Evolutionary conservation across 2,888 invertebrate species (phyloP), one percentile per base, ranked within the genome.

Genomic region (Drosophila infuscata): DNA sequence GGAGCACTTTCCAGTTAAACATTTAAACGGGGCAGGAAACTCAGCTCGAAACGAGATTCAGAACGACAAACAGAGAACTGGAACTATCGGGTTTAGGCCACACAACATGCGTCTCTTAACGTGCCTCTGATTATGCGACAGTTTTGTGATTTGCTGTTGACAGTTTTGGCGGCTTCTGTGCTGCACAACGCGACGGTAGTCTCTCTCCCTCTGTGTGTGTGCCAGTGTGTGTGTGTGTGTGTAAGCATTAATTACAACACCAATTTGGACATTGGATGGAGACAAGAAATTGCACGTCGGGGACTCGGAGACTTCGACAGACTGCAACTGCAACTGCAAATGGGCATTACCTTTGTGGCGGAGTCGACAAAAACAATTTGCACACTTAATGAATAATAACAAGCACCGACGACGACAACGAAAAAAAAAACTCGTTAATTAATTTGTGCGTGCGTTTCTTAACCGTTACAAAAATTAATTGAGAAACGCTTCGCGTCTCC

Each of bases 321-420:
- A 20, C 20, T 32, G 73, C 48, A 76, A 20, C 20, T 32, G 73
- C 48, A 76, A 70, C 76, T 76, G 64, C 61, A 73, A 54, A 75
- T 79, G 75, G 78, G 54, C 79, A 81, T 87, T 87, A 87, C 87
- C 87, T 87, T 87, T 79, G 77, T 49, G 79, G 71, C 81, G 69
- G 60, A 63, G 38, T 56, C 65, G 76, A 79, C 69, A 65, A 73
- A 33, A 33, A 71, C 84, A 81, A 83, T 82, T 85, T 85, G 83
- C 82, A 82, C 83, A 71, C 66, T 83, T 85, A 82, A 83, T 74
- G 80, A 74, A 70, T 72, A 74, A 70, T 72, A 66, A 68, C 49
- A 60, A 74, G 64, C 51, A 41, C 29, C 54, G 51, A 68, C 29
- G 17, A 41, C 38, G 38, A 41, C 46, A 7, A 6, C 36, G 8